These are phyloP conservation scores for Stegana nigrithorax DNA, from an alignment of 2,888 invertebrate species.

Conservation along the genomic window DNA sequence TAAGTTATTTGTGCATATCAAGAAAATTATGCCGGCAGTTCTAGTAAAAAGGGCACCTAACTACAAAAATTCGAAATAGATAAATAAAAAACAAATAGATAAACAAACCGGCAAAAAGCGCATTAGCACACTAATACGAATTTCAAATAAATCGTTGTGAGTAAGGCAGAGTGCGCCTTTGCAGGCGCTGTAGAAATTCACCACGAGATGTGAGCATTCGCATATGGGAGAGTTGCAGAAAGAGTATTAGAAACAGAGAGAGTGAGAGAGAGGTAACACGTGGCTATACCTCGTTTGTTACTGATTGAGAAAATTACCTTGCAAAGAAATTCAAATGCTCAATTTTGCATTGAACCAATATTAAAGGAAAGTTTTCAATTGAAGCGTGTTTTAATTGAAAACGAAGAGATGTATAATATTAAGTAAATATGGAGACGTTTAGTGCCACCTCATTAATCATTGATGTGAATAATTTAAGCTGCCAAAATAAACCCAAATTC, in stretches of 20 bases:
- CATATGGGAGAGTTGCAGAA: conserved; percentile 3
- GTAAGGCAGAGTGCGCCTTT: not conserved
- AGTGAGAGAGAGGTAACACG: not conserved
- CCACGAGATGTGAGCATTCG: conserved; percentile 25
- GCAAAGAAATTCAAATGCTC: no score
- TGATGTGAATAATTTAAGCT: no score
- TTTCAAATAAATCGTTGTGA: not conserved
- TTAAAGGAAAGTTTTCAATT: no score
- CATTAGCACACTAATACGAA: conserved; percentile 20
- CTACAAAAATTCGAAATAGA: not conserved
- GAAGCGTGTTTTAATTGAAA: no score
- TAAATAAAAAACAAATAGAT: conserved; percentile 26
- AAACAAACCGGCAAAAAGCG: conserved; percentile 40
- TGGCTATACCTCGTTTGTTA: no score
- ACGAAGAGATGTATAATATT: no score
- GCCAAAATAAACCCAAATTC: no score
- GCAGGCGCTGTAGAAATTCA: conserved; percentile 34
- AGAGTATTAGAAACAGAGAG: not conserved
- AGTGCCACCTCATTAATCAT: no score
- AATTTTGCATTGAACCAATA: no score
- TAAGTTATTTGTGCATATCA: no score
- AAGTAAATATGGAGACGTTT: no score
- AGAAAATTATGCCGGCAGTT: conserved; percentile 34
- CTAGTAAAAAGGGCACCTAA: conserved; percentile 26
- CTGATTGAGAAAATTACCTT: no score